These are phyloP conservation scores for Xenops minutus DNA, from an alignment of 2,797 vertebrate species.

Conservation along the genomic window DNA sequence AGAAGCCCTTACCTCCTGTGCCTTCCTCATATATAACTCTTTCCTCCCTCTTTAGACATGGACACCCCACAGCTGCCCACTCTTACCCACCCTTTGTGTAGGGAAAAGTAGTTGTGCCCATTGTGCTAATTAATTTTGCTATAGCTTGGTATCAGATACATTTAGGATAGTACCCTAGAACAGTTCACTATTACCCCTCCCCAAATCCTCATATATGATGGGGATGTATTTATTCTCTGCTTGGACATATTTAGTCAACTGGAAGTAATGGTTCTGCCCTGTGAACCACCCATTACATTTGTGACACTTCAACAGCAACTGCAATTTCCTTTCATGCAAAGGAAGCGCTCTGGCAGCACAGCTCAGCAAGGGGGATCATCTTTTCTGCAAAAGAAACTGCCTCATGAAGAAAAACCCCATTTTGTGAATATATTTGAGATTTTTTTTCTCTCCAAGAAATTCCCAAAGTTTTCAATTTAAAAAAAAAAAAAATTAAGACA, in stretches of 20 bases:
- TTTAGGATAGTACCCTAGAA: background rate
- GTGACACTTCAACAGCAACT: background rate
- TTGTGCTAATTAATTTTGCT: background rate
- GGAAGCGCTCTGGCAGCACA: background rate
- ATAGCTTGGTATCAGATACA: background rate
- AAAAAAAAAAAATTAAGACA: background rate
- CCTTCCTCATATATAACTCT: background rate
- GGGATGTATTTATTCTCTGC: slow-evolving; percentile 2
- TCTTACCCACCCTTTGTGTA: background rate
- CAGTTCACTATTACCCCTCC: background rate
- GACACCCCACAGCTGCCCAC: background rate
- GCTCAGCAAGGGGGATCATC: background rate
- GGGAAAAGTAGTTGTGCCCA: background rate
- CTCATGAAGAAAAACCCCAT: background rate
- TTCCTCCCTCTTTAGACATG: background rate
- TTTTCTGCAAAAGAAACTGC: background rate
- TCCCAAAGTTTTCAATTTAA: background rate
- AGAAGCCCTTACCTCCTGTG: background rate
- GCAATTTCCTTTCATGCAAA: background rate
- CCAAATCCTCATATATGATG: background rate
- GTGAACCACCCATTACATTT: background rate
- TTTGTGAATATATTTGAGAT: background rate
- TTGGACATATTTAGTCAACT: background rate
- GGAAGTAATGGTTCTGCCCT: background rate
- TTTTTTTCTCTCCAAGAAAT: background rate